Base-by-base conservation (phyloP, 92 coral and sea anemone species). In the Heliopora coerulea region DNA sequence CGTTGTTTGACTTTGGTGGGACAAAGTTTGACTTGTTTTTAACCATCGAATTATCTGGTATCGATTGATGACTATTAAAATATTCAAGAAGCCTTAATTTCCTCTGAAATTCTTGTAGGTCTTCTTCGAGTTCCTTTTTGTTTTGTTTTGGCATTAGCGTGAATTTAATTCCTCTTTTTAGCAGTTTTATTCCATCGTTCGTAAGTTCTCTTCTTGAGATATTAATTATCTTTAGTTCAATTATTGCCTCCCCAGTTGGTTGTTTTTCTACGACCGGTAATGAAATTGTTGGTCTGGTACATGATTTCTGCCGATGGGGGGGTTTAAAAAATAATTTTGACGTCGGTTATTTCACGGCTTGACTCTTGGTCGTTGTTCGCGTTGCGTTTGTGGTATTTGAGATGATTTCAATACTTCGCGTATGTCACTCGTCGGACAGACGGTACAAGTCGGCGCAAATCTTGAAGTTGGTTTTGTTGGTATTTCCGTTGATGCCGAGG, bases 51-150 rank as follows among this genome's bases (percentile, higher is more conserved):
- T 25, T 60, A 6, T 60, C 66, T 28, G 66, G 30, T 24, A 18
- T 60, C 3, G 37, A 3, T 60, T 28, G 2, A 18, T 60, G 37
- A 18, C 60, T 42, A 21, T 59, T 20, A 37, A 35, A 33, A 24
- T 39, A 37, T 59, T 40, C 79, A 15, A 42, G 27, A 0, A 74
- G 30, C 12, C 59, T 68, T 56, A 74, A 24, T 40, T 61, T 54
- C 24, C 68, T 15, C 18, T 50, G 39, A 37, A 83, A 83, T 31
- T 83, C 87, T 61, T 83, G 59, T 24, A 83, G 57, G 56, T 83
- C 87, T 27, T 48, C 74, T n/a, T 66, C 49, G 33, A 83, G 78
- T 78, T 83, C 83, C 24, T 78, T 24, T 76, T 78, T 68, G 79
- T 83, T 78, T 14, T 33, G 77, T 49, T 74, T 59, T 8, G 86